Percentiles rank a stretch among this genome's conserved stretches.
phyloP scores from a whole-genome alignment of 2,888 invertebrate species.

The Deilephila porcellus region DNA sequence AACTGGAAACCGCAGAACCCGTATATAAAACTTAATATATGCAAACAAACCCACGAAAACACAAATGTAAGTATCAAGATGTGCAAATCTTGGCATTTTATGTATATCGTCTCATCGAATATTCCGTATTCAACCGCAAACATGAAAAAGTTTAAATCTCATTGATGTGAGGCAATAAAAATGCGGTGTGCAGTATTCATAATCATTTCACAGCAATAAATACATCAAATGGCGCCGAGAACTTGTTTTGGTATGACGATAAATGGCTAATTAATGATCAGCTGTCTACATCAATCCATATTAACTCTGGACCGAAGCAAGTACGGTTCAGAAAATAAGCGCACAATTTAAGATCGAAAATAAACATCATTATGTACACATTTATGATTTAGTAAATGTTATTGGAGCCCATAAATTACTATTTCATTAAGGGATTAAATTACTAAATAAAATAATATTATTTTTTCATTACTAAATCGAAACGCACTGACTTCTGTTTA shows the following conservation, averaged over 20 bases:
- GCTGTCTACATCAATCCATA: background rate
- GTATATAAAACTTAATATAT: too few relatives aligned
- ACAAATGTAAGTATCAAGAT: background rate
- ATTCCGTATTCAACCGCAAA: constrained; percentile 37
- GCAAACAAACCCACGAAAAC: too few relatives aligned
- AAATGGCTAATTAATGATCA: constrained; percentile 26
- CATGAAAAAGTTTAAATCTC: constrained; percentile 42
- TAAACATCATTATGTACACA: background rate
- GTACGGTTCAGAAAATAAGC: background rate
- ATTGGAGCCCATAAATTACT: background rate
- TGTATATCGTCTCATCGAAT: constrained; percentile 25
- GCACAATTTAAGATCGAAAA: background rate
- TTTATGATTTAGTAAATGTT: background rate
- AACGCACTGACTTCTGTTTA: too few relatives aligned
- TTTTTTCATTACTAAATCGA: too few relatives aligned
- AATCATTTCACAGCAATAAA: constrained; percentile 40
- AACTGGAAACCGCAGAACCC: too few relatives aligned
- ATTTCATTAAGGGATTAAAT: too few relatives aligned
- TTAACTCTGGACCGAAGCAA: too few relatives aligned
- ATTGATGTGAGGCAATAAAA: constrained; percentile 46
- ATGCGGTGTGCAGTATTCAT: constrained; percentile 40
- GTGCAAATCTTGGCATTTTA: background rate
- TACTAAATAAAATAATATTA: too few relatives aligned
- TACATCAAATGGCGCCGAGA: constrained; percentile 40
- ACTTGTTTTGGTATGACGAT: constrained; percentile 35